These are phyloP conservation scores for Pelecanoides urinatrix DNA, from an alignment of 2,113 vertebrate species.

Conservation along the genomic window DNA sequence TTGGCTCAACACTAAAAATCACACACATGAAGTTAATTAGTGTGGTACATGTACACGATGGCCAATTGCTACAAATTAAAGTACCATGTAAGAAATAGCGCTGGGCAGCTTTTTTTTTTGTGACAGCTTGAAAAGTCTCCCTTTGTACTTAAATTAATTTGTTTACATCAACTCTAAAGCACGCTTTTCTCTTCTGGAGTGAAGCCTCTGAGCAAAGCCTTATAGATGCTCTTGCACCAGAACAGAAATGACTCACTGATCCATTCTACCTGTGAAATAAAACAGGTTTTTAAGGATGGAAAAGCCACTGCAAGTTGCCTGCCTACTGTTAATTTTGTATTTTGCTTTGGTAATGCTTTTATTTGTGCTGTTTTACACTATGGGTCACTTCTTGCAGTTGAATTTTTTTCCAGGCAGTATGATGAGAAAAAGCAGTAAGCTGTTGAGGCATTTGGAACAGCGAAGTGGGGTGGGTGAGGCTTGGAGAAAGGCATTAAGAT, in stretches of 20 bases:
- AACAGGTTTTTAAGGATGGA: not conserved
- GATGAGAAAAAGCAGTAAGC: not conserved
- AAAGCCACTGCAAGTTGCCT: not conserved
- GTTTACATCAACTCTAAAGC: not conserved
- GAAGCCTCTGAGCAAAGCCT: not conserved
- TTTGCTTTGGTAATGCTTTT: not conserved
- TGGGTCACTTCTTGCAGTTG: not conserved
- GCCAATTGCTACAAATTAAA: not conserved
- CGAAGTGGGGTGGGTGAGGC: not conserved
- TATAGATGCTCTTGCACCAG: not conserved
- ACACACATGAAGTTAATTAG: not conserved
- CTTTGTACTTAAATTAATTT: not conserved
- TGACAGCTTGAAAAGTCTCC: not conserved
- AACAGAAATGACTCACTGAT: not conserved
- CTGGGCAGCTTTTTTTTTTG: not conserved
- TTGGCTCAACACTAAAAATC: not conserved
- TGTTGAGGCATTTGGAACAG: not conserved
- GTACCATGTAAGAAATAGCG: not conserved
- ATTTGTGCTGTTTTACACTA: not conserved
- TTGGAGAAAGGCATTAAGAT: not conserved
- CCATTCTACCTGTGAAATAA: not conserved
- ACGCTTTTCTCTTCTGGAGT: not conserved
- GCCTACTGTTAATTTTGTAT: not conserved
- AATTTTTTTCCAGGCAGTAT: not conserved
- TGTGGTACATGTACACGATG: not conserved